Conservation (phyloP, 2,113 vertebrate genomes). For the Gallinago media region DNA sequence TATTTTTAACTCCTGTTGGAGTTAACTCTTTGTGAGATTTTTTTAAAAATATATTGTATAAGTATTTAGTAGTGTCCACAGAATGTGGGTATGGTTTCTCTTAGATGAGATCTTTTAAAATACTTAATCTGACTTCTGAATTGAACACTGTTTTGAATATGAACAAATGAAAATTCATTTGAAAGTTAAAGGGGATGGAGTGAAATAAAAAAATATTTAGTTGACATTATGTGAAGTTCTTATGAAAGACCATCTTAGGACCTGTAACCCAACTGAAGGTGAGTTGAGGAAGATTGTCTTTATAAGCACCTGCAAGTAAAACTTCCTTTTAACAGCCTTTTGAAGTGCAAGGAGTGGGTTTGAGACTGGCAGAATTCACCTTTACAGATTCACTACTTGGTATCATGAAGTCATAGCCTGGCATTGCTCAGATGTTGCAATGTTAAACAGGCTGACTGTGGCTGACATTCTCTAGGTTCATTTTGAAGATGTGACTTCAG, state of each 20-base stretch:
- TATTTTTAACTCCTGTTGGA: background rate
- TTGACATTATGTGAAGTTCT: background rate
- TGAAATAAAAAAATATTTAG: background rate
- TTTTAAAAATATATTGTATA: background rate
- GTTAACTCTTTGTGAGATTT: background rate
- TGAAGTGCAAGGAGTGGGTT: background rate
- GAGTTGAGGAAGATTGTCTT: background rate
- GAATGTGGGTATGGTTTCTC: background rate
- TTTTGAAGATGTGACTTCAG: background rate
- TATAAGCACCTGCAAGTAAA: background rate
- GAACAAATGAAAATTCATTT: background rate
- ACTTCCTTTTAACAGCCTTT: background rate
- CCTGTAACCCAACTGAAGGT: fast-evolving
- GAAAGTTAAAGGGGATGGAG: background rate
- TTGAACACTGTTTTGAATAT: background rate
- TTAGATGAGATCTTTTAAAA: background rate
- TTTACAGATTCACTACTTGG: background rate
- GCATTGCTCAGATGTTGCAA: background rate
- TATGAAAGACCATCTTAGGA: background rate
- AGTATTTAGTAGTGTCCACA: background rate
- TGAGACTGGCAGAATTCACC: background rate
- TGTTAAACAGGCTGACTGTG: background rate
- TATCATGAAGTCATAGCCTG: slow-evolving; percentile 3
- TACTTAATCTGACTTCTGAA: background rate
- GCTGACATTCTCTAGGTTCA: background rate